Evolutionary conservation across 2,888 invertebrate species (phyloP).

Genomic region (Pachycephus smyrnensis): DNA sequence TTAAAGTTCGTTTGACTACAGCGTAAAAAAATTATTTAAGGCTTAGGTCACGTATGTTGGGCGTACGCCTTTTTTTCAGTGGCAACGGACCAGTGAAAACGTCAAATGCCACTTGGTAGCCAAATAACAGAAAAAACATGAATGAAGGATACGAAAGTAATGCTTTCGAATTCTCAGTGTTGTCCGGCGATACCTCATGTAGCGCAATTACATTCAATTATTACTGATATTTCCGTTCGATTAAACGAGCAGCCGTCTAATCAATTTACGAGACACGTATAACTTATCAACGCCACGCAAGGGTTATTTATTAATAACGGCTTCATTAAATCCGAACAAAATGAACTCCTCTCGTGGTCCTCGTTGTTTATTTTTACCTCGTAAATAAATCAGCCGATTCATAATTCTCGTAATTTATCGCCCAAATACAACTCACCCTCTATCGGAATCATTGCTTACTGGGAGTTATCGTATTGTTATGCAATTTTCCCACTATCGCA

Average conservation of each 20-base stretch:
- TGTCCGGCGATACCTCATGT: background rate
- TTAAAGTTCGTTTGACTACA: background rate
- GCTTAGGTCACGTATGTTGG: background rate
- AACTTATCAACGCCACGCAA: constrained; percentile 8
- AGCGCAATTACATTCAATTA: constrained; percentile 9
- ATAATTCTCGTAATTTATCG: background rate
- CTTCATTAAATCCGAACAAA: background rate
- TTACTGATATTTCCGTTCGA: constrained; percentile 1
- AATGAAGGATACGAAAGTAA: background rate
- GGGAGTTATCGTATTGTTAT: background rate
- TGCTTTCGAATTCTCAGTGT: background rate
- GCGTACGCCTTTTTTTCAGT: background rate
- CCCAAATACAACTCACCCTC: background rate
- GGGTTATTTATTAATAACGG: constrained; percentile 7
- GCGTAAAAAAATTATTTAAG: background rate
- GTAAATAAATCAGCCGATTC: background rate
- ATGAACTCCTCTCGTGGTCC: background rate
- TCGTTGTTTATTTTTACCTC: background rate
- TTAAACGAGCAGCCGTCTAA: constrained; percentile 1
- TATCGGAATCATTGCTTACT: background rate
- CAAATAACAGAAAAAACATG: background rate
- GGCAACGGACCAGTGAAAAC: background rate
- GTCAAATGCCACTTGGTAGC: background rate
- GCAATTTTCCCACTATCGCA: background rate
- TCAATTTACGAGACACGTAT: constrained; percentile 15